Base-by-base conservation (phyloP, 2,113 vertebrate genomes). In the Hirundichthys speculiger region DNA sequence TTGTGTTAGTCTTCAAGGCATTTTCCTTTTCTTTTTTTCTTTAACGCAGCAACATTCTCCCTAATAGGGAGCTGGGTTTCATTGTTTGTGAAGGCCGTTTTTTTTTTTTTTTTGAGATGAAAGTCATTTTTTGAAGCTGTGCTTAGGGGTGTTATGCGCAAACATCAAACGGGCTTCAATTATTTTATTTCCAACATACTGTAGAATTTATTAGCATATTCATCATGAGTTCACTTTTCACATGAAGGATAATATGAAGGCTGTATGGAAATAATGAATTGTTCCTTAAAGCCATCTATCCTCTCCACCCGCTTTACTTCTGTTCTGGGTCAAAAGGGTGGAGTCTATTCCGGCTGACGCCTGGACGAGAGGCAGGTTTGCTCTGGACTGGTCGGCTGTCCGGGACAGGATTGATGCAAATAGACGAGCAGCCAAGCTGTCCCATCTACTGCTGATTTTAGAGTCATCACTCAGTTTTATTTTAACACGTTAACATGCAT, bases 101-200 rank as follows among this genome's bases (percentile, higher is more conserved):
- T 41, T 41, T 40, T 62, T 80, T 73, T 80, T 75, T 85, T 74
- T 74, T 22, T 50, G 62, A 77, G 81, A 88, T 86, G 77, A 89
- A 88, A 78, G 76, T 82, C 27, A 9, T 66, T 53, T 54, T 50
- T 71, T 63, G 4, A 51, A 73, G 67, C 67, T 51, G 25, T 61
- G 64, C 79, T 69, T 25, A 57, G 56, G 82, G 47, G 75, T 47
- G 82, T 63, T 82, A 74, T 75, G 71, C 49, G 68, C 56, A 84
- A 86, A 88, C 80, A 86, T 90, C 86, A 90, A 87, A 88, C 65
- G 1, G 13, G 42, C 69, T 69, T 84, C 80, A 86, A 64, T 87
- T 80, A 84, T 81, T 77, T 83, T 74, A 79, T 80, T 75, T 67
- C 66, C 51, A 41, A 18, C 69, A 63, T 75, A 66, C 58, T 73